phyloP scores from a whole-genome alignment of 2,888 invertebrate species.

The Enchytraeus crypticus region DNA sequence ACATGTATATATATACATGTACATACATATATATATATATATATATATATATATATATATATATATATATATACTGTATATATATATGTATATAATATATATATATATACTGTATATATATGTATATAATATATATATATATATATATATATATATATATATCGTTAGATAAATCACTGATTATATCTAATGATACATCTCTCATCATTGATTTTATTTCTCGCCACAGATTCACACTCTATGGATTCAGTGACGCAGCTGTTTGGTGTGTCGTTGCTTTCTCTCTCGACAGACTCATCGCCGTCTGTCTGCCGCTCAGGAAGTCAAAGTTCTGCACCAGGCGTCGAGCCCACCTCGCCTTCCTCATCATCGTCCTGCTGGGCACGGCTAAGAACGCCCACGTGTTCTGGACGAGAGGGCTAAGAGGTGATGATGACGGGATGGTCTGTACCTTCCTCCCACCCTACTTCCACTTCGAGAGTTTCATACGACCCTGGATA shows the following conservation, averaged over 20 bases:
- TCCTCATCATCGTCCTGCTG: constrained; percentile 21
- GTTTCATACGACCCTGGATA: constrained; percentile 25
- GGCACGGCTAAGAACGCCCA: constrained; percentile 35
- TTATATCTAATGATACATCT: background rate
- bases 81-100: too few relatives aligned
- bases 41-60: constrained; percentile 12
- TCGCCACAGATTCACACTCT: too few relatives aligned
- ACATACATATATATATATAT: constrained; percentile 3
- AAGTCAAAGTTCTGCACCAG: constrained; percentile 29
- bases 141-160: too few relatives aligned
- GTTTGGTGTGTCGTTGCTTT: constrained; percentile 41
- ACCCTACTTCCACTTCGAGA: constrained; percentile 21
- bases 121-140: too few relatives aligned
- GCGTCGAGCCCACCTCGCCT: constrained; percentile 26
- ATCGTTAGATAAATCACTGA: background rate
- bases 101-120: too few relatives aligned
- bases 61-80: constrained; percentile 2
- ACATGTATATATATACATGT: background rate
- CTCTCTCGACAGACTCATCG: constrained; percentile 38
- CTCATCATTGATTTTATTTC: too few relatives aligned
- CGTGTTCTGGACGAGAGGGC: constrained; percentile 36
- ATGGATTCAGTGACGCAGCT: constrained; percentile 34
- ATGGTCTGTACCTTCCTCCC: constrained; percentile 17
- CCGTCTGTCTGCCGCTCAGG: constrained; percentile 33
- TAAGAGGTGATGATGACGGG: background rate